phyloP scores from a whole-genome alignment of 1,140 invertebrate species.

The Cydia strobilella region DNA sequence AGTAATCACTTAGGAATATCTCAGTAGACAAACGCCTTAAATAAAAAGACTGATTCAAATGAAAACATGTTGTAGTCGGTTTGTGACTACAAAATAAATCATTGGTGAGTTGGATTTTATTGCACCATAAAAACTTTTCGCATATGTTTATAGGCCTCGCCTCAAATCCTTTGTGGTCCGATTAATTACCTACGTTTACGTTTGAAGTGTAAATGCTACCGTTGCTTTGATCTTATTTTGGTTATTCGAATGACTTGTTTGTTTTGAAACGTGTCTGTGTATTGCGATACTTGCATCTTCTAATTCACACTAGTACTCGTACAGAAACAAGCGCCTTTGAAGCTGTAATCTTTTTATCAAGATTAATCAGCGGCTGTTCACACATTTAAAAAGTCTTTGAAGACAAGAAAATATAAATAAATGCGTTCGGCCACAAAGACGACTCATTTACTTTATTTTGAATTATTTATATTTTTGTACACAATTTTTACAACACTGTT shows the following conservation, averaged over 20 bases:
- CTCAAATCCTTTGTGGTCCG: slow-evolving; percentile 28
- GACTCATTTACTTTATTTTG: too few species aligned
- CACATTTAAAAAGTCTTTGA: too few species aligned
- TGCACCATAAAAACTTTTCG: slow-evolving; percentile 28
- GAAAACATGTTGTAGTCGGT: not conserved
- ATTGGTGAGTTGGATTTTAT: slow-evolving; percentile 22
- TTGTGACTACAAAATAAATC: slow-evolving; percentile 20
- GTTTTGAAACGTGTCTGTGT: slow-evolving; percentile 4
- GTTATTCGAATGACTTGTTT: slow-evolving; percentile 15
- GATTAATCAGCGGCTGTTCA: too few species aligned
- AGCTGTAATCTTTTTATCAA: not conserved
- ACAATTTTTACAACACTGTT: too few species aligned
- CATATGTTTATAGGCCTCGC: slow-evolving; percentile 15
- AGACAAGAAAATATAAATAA: too few species aligned
- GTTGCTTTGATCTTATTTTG: slow-evolving; percentile 30
- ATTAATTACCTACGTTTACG: slow-evolving; percentile 28
- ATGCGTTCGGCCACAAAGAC: too few species aligned
- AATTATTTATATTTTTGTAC: too few species aligned
- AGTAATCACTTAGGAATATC: not conserved
- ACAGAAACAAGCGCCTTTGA: not conserved
- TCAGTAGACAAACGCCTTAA: not conserved
- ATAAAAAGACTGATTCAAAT: not conserved
- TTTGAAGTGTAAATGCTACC: slow-evolving; percentile 30
- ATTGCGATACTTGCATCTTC: slow-evolving; percentile 2
- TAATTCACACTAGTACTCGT: not conserved